These are phyloP conservation scores for Tyrannus savana DNA, from an alignment of 2,113 vertebrate species.

Conservation along the genomic window DNA sequence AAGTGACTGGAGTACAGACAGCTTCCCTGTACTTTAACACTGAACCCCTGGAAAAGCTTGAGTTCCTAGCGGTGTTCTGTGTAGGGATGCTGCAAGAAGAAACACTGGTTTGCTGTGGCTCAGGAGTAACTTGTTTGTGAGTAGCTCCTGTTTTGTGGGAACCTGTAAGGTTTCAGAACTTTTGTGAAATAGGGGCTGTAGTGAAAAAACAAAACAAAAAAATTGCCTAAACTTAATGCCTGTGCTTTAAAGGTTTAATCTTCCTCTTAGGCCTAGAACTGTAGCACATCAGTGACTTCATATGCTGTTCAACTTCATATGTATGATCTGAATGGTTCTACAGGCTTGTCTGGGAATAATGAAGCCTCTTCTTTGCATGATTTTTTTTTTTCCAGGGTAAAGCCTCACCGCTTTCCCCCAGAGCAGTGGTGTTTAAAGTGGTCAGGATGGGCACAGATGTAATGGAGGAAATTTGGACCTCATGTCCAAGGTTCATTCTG, in stretches of 20 bases:
- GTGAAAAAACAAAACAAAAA: background rate
- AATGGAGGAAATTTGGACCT: background rate
- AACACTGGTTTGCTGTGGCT: background rate
- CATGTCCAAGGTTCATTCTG: background rate
- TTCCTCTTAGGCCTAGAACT: background rate
- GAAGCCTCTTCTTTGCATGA: background rate
- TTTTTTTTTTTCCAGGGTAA: background rate
- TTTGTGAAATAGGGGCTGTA: background rate
- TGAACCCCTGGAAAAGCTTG: background rate
- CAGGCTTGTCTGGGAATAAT: background rate
- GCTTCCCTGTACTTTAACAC: background rate
- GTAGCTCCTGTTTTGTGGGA: background rate
- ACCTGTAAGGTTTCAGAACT: background rate
- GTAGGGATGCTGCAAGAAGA: background rate
- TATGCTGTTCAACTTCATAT: background rate
- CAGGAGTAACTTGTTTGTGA: background rate
- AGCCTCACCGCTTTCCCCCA: accelerated
- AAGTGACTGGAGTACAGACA: background rate
- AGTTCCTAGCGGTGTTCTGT: background rate
- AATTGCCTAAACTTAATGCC: background rate
- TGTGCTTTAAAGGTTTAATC: background rate
- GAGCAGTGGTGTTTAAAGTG: background rate
- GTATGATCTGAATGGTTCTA: background rate
- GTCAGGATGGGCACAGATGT: background rate
- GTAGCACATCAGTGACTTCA: background rate